phyloP scores from a whole-genome alignment of 53 echinoderm and acorn worm genomes.

The Crossaster papposus region DNA sequence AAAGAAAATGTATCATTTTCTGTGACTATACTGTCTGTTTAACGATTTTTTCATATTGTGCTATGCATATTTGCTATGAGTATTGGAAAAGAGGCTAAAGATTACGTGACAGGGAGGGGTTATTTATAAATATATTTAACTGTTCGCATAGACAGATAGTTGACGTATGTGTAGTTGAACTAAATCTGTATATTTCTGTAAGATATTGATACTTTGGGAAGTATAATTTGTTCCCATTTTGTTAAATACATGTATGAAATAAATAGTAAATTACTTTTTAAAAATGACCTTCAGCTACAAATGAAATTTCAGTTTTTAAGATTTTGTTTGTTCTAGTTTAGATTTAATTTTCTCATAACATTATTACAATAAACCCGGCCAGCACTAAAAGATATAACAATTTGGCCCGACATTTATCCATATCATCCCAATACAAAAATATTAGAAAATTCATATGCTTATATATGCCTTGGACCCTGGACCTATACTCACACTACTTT shows the following conservation, averaged over 20 bases:
- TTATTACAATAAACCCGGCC: too few relatives aligned
- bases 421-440: too few relatives aligned
- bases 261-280: neutral
- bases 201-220: neutral
- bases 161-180: neutral
- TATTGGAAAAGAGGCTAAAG: neutral
- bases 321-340: too few relatives aligned
- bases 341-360: too few relatives aligned
- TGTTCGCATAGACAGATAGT: neutral
- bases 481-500: too few relatives aligned
- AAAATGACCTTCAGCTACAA: too few relatives aligned
- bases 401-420: too few relatives aligned
- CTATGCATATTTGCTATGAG: slow-evolving; percentile 42
- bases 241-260: too few relatives aligned
- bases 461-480: too few relatives aligned
- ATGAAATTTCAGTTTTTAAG: too few relatives aligned
- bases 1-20: neutral
- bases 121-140: slow-evolving; percentile 4
- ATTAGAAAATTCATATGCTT: too few relatives aligned
- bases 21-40: slow-evolving; percentile 25
- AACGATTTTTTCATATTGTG: slow-evolving; percentile 34
- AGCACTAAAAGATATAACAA: too few relatives aligned
- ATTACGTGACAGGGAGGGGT: neutral
- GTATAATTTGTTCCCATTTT: neutral
- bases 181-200: slow-evolving; percentile 5